These are phyloP conservation scores for Bathynomus jamesi DNA, from an alignment of 1,140 invertebrate species.

Conservation along the genomic window DNA sequence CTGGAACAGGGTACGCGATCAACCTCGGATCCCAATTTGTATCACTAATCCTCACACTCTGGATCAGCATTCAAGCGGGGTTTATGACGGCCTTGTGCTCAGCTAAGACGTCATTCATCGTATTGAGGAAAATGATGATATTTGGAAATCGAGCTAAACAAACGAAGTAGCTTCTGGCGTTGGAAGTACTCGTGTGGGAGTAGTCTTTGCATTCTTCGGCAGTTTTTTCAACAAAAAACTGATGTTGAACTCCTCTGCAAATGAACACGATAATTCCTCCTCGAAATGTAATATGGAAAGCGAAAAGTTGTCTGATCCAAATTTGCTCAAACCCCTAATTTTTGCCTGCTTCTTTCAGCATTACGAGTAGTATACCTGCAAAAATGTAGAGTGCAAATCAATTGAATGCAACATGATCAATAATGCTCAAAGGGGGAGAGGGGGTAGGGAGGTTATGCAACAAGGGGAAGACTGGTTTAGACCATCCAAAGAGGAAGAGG, in stretches of 20 bases:
- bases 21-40: slow-evolving; percentile 90
- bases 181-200: slow-evolving; percentile 78
- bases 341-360: slow-evolving; percentile 86
- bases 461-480: too few species aligned
- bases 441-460: too few species aligned
- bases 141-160: slow-evolving; percentile 67
- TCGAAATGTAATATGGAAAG: slow-evolving; percentile 81
- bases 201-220: slow-evolving; percentile 74
- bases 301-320: slow-evolving; percentile 80
- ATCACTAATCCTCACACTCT: slow-evolving; percentile 88
- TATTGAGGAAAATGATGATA: slow-evolving; percentile 83
- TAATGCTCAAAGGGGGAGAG: too few species aligned
- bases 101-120: slow-evolving; percentile 56
- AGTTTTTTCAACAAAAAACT: too few species aligned
- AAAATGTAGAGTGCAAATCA: too few species aligned
- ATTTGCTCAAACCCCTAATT: slow-evolving; percentile 79
- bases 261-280: slow-evolving; percentile 70
- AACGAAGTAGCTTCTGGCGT: slow-evolving; percentile 67
- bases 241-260: slow-evolving; percentile 58
- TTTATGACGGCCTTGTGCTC: slow-evolving; percentile 71
- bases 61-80: slow-evolving; percentile 89
- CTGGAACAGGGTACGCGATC: slow-evolving; percentile 89
- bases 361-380: slow-evolving; percentile 85
- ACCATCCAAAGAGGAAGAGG: too few species aligned
- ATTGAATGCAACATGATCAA: too few species aligned